phyloP scores from a whole-genome alignment of 2,797 vertebrate species.

The Cryptoblepharus egeriae region DNA sequence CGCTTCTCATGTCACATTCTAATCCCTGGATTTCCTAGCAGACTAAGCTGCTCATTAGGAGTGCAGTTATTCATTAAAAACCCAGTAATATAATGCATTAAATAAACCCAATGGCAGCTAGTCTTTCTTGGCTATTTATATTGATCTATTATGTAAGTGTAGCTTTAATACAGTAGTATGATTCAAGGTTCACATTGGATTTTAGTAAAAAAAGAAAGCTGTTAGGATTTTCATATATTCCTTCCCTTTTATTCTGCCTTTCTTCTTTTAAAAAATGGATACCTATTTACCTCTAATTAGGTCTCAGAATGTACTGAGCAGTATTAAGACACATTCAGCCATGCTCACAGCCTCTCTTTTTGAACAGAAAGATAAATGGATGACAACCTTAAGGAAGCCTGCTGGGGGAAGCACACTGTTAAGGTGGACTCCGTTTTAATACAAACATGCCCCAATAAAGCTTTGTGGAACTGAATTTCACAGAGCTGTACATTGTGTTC shows the following conservation, averaged over 20 bases:
- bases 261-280: constrained; percentile 72
- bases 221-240: constrained; percentile 59
- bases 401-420: constrained; percentile 52
- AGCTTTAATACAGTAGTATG: constrained; percentile 61
- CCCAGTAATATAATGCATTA: constrained; percentile 52
- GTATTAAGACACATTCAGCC: constrained; percentile 68
- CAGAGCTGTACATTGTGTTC: constrained; percentile 39
- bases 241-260: constrained; percentile 57
- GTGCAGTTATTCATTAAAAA: constrained; percentile 56
- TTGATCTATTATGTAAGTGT: constrained; percentile 60
- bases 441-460: constrained; percentile 30
- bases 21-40: constrained; percentile 57
- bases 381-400: background rate
- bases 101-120: constrained; percentile 50
- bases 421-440: constrained; percentile 56
- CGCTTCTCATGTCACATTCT: constrained; percentile 27
- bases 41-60: constrained; percentile 35
- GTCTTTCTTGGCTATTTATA: constrained; percentile 61
- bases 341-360: constrained; percentile 59
- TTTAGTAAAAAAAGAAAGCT: constrained; percentile 60
- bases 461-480: constrained; percentile 42
- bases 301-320: constrained; percentile 63
- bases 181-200: constrained; percentile 67
- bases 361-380: constrained; percentile 36
- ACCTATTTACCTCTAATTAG: constrained; percentile 77